A percentile compares a stretch with the other conserved stretches of the same genome.
phyloP scores from a whole-genome alignment of 2,113 vertebrate genomes.

The Gobius niger region DNA sequence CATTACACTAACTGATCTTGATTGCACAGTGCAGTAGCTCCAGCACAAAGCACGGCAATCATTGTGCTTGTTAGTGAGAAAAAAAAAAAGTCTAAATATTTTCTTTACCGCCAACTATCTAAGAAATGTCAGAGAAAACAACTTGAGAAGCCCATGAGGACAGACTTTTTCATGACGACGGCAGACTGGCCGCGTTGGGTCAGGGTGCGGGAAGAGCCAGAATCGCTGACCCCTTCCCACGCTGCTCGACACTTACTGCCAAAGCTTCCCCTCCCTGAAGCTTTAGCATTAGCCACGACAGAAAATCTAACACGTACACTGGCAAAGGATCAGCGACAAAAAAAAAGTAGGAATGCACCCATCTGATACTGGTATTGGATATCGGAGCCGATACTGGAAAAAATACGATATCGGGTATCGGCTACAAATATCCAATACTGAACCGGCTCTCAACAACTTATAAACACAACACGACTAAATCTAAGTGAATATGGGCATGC shows the following conservation, averaged over 20 bases:
- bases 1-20: not conserved
- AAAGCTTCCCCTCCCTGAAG: constrained; percentile 33
- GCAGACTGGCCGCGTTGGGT: not conserved
- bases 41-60: constrained; percentile 33
- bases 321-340: too few relatives aligned
- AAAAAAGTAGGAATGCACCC: too few relatives aligned
- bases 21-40: not conserved
- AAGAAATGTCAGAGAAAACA: constrained; percentile 77
- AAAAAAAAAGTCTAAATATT: constrained; percentile 72
- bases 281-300: constrained; percentile 22
- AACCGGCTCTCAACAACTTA: too few relatives aligned
- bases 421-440: too few relatives aligned
- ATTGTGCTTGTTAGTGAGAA: constrained; percentile 51
- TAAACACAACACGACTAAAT: too few relatives aligned
- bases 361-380: too few relatives aligned
- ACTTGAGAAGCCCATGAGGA: constrained; percentile 68
- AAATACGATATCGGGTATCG: too few relatives aligned
- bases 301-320: constrained; percentile 10
- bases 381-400: too few relatives aligned
- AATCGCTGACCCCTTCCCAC: constrained; percentile 79
- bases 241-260: constrained; percentile 64
- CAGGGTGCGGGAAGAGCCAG: constrained; percentile 27
- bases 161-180: constrained; percentile 57
- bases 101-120: constrained; percentile 70
- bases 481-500: too few relatives aligned